Evolutionary conservation across 2,113 vertebrate species (phyloP), one percentile per base, ranked within the genome.

Genomic region (Benitochromis conjunctus): DNA sequence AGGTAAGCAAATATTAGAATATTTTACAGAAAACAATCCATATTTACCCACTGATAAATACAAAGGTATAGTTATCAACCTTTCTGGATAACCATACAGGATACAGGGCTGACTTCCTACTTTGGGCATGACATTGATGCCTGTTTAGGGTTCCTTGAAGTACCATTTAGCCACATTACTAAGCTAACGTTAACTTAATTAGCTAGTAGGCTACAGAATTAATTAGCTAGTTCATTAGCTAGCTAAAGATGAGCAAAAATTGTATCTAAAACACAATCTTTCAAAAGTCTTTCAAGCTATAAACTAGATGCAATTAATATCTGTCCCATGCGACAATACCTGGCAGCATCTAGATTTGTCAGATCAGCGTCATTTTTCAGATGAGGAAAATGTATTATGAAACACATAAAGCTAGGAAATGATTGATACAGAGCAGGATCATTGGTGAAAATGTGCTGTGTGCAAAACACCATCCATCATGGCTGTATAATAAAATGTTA

Each of bases 401-500:
- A 58, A 53, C 21, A 66, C 46, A 81, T 54, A 38, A 53, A 82
- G 29, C 56, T 64, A 46, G 7, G 55, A 64, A 62, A 78, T 24
- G 57, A 51, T 88, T 6, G 53, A 86, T 58, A 57, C 13, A 53
- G 62, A 78, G 56, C 82, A 80, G 71, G 71, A 79, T 88, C 84
- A 92, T 83, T 11, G 38, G 41, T 82, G 26, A 78, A 88, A 85
- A 92, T 88, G 53, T 78, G 87, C 54, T n/a, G 76, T 10, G 9
- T 26, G 12, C 31, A 4, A 43, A 66, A 24, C 12, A 31, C 41
- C 69, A 89, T 94, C 84, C 77, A 78, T 88, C 87, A 81, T 4
- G 71, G 79, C 46, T 26, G 54, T 48, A 36, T 6, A n/a, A 87
- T 86, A 55, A 71, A 87, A 64, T 26, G 57, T 78, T 43, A 34